Evolutionary conservation across 2,797 vertebrate genomes (phyloP).

Genomic region (Phoeniculus purpureus): DNA sequence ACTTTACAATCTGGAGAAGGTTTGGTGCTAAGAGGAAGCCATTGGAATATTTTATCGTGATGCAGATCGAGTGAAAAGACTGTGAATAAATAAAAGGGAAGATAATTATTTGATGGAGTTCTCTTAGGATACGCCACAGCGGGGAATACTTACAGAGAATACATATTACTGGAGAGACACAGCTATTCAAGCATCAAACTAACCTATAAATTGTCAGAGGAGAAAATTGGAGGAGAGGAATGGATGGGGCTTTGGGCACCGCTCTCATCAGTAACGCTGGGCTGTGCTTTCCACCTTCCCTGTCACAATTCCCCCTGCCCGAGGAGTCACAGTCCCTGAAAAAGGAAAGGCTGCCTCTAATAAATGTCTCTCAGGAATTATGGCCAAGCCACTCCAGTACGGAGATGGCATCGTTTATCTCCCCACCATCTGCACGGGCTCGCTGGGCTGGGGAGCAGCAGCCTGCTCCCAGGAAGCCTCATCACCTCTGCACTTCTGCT

Average conservation of each 20-base stretch:
- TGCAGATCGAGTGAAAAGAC: slow-evolving; percentile 82
- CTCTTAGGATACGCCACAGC: slow-evolving; percentile 81
- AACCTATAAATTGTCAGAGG: slow-evolving; percentile 78
- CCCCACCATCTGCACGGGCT: slow-evolving; percentile 73
- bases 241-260: slow-evolving; percentile 61
- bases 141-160: slow-evolving; percentile 79
- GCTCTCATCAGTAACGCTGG: slow-evolving; percentile 55
- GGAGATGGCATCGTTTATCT: slow-evolving; percentile 74
- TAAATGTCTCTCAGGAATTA: slow-evolving; percentile 79
- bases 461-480: slow-evolving; percentile 30
- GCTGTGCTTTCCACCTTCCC: slow-evolving; percentile 54
- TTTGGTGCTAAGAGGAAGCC: slow-evolving; percentile 71
- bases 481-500: not conserved
- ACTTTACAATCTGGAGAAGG: slow-evolving; percentile 75
- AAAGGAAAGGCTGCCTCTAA: slow-evolving; percentile 52
- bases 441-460: slow-evolving; percentile 38
- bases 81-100: slow-evolving; percentile 81
- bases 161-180: slow-evolving; percentile 75
- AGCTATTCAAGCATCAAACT: slow-evolving; percentile 76
- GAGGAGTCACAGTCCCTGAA: slow-evolving; percentile 45
- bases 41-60: slow-evolving; percentile 80
- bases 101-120: slow-evolving; percentile 85
- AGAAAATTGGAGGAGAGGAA: slow-evolving; percentile 71
- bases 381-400: slow-evolving; percentile 62
- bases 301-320: slow-evolving; percentile 39